Conservation (phyloP, 2,797 vertebrate species). For the Gymnopithys bicolor region DNA sequence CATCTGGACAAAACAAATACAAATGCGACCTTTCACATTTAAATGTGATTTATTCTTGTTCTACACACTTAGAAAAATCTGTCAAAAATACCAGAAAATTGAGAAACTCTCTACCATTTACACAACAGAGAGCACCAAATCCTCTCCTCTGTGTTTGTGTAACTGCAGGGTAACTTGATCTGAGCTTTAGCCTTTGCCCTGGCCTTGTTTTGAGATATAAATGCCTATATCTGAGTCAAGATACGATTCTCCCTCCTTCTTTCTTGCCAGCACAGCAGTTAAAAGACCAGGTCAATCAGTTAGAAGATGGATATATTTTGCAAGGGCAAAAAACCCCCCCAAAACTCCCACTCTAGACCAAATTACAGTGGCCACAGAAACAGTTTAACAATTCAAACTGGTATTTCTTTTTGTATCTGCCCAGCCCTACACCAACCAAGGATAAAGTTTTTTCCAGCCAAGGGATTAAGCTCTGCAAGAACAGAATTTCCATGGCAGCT, state of each 20-base stretch:
- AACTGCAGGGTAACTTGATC: not conserved
- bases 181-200: constrained; percentile 28
- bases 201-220: not conserved
- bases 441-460: not conserved
- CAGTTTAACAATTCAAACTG: not conserved
- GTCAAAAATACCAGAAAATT: not conserved
- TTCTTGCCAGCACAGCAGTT: not conserved
- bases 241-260: not conserved
- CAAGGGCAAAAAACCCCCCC: not conserved
- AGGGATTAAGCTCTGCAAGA: not conserved
- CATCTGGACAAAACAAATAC: not conserved
- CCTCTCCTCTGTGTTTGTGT: not conserved
- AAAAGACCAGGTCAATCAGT: not conserved
- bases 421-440: not conserved
- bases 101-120: not conserved
- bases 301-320: not conserved
- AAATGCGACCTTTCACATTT: not conserved
- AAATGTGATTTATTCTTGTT: not conserved
- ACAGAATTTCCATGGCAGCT: not conserved
- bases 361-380: not conserved
- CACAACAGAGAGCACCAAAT: not conserved
- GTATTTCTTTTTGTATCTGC: not conserved
- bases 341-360: not conserved
- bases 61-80: not conserved
- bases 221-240: not conserved